Evolutionary conservation across 2,113 vertebrate species (phyloP).

Genomic region (Neomonachus schauinslandi): DNA sequence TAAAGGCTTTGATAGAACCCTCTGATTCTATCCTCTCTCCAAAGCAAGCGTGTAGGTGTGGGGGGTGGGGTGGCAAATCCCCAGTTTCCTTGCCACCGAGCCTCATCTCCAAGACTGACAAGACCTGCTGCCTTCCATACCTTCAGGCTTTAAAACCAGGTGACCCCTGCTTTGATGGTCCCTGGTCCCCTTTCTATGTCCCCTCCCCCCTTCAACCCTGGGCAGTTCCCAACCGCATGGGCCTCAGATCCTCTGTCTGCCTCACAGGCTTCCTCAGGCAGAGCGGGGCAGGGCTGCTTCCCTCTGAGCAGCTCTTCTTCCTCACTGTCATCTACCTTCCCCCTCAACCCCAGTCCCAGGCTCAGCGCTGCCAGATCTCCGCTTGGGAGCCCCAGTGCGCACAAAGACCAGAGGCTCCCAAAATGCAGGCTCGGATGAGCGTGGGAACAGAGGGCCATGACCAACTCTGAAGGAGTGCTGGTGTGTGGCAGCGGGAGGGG

Average conservation of each 20-base stretch:
- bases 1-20: neutral
- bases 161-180: neutral
- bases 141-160: neutral
- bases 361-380: neutral
- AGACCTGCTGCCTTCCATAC: neutral
- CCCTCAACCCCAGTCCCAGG: neutral
- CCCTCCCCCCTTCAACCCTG: accelerated
- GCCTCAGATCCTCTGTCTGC: neutral
- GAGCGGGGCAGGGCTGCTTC: neutral
- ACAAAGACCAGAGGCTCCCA: neutral
- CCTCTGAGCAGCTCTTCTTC: neutral
- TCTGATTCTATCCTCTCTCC: neutral
- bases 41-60: neutral
- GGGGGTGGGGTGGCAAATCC: neutral
- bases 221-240: neutral
- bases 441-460: accelerated
- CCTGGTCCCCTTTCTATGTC: neutral
- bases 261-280: accelerated
- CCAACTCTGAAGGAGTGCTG: neutral
- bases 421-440: neutral
- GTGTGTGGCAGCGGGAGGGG: neutral
- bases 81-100: neutral
- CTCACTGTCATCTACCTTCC: neutral
- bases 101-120: neutral
- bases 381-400: neutral